Evolutionary conservation across 2,888 invertebrate species (phyloP), one percentile per base, ranked within the genome.

Genomic region (Chaitophorus viminalis): DNA sequence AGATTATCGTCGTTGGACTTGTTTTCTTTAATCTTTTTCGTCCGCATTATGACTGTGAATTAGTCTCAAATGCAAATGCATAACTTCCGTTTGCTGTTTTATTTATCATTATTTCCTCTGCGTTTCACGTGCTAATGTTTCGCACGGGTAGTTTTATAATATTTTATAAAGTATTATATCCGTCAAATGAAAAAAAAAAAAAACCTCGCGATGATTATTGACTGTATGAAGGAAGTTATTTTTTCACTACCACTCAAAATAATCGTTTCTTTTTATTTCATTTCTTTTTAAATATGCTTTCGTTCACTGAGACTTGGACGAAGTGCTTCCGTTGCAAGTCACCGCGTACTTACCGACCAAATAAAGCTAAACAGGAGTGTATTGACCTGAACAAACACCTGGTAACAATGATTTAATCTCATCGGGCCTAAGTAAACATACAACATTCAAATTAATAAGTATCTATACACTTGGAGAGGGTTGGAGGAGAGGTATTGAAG

Each of bases 401-500:
- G 79, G 86, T 46, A 87, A 87, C 86, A 87, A 87, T 87, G 79
- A 87, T 87, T 87, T 87, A 87, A 87, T 87, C 86, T 81, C 72
- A 60, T 87, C 79, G 86, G 70, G 60, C 36, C 79, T 79, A 60
- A 81, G 72, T 65, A 87, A 87, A 87, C 86, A 86, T 54, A 39
- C 72, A 60, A 74, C 52, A 87, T 87, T 87, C 74, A 79, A 87
- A 87, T 87, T 87, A 87, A 87, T 81, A 87, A 87, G 74, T 87
- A 87, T 79, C 60, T 46, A 33, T 86, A 72, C 39, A 72, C 29
- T 29, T 52, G 9, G 76, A 70, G 70, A 54, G 36, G 54, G 54
- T 11, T 18, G 36, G 82, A 52, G 39, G 70, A 77, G 79, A 39
- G 25, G 78, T 25, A 60, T 74, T 39, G 39, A 79, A 79, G 79